These are phyloP conservation scores for Leptarthrus brevirostris DNA, from an alignment of 2,888 invertebrate species.

Conservation along the genomic window DNA sequence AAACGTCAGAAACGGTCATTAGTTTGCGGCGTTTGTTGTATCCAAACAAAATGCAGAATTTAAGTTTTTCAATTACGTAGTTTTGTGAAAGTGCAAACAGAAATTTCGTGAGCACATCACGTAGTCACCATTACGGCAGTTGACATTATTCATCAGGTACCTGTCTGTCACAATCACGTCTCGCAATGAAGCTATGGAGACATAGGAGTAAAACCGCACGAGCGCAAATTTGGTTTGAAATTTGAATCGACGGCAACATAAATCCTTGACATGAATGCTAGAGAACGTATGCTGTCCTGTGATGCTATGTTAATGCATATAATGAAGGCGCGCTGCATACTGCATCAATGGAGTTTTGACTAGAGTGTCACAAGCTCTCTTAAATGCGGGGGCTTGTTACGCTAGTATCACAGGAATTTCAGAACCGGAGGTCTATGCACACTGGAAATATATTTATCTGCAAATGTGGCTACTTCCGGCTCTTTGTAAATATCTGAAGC, in stretches of 20 bases:
- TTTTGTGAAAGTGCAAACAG: conserved; percentile 22
- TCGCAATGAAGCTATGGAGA: conserved; percentile 28
- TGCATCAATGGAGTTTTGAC: conserved; percentile 33
- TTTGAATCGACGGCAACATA: conserved; percentile 44
- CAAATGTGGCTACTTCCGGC: not conserved
- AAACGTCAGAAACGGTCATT: not conserved
- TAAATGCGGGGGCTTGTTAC: not conserved
- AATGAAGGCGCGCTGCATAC: conserved; percentile 13
- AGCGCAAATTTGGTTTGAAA: conserved; percentile 40
- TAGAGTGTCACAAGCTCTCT: not conserved
- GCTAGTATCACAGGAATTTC: not conserved
- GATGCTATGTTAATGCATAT: conserved; percentile 19
- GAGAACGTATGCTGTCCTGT: not conserved
- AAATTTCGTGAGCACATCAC: conserved; percentile 14
- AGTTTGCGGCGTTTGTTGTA: not conserved
- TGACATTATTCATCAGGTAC: conserved; percentile 44
- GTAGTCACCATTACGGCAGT: conserved; percentile 33
- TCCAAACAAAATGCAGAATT: not conserved
- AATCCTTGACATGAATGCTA: conserved; percentile 25
- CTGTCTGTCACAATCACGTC: conserved; percentile 41
- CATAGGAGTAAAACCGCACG: conserved; percentile 36
- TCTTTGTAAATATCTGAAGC: not conserved
- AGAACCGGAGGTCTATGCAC: not conserved
- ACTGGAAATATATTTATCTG: not conserved
- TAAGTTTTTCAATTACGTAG: conserved; percentile 37